Conservation (phyloP, 2,888 invertebrate genomes). For the Cenopis cana region DNA sequence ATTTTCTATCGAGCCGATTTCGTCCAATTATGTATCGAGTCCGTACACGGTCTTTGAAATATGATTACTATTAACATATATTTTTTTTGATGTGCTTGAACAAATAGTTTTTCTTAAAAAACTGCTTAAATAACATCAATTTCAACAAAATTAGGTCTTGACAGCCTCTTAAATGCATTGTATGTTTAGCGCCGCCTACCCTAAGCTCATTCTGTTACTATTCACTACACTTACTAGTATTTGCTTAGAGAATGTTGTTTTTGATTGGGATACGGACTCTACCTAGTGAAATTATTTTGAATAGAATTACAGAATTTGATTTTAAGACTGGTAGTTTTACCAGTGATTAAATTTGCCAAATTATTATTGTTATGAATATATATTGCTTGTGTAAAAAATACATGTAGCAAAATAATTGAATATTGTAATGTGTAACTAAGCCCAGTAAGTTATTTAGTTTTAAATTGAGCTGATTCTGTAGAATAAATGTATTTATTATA, state of each 20-base stretch:
- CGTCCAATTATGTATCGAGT: too few species aligned
- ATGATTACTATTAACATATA: too few species aligned
- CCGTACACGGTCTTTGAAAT: too few species aligned
- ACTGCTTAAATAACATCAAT: too few species aligned
- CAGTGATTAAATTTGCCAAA: slow-evolving; percentile 7
- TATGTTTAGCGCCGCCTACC: slow-evolving; percentile 14
- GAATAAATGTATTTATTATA: slow-evolving; percentile 37
- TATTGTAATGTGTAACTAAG: background rate
- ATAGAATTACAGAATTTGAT: background rate
- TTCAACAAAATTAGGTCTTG: too few species aligned
- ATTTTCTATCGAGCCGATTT: too few species aligned
- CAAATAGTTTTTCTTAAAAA: too few species aligned
- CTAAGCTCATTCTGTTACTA: slow-evolving; percentile 13
- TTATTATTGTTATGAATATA: background rate
- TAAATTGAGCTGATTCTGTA: background rate
- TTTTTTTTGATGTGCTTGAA: too few species aligned
- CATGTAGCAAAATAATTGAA: background rate
- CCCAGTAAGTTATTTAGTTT: slow-evolving; percentile 31
- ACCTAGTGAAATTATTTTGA: background rate
- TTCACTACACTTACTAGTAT: too few species aligned
- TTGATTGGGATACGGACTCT: background rate
- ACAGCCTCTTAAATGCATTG: too few species aligned
- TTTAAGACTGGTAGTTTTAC: background rate
- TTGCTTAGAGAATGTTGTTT: too few species aligned
- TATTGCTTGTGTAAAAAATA: background rate